Evolutionary conservation across 2,113 vertebrate species (phyloP).

Genomic region (Chaenocephalus aceratus): DNA sequence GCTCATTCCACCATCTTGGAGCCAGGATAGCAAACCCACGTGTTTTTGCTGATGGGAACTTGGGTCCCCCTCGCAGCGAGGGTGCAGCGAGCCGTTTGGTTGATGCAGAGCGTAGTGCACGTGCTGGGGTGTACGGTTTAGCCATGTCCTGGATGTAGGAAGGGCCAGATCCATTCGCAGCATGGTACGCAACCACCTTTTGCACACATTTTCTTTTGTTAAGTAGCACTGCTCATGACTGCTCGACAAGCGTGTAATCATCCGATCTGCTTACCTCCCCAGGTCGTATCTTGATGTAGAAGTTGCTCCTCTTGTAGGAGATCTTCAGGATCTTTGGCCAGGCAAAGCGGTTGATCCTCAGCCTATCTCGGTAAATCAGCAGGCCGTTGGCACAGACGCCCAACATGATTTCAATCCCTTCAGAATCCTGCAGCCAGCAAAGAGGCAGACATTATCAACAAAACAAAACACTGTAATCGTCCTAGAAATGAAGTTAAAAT

Average conservation of each 20-base stretch:
- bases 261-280: conserved; percentile 87
- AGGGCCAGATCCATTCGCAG: too few species aligned
- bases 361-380: conserved; percentile 95
- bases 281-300: conserved; percentile 98
- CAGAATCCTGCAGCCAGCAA: conserved; percentile 89
- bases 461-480: background rate
- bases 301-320: conserved; percentile 99
- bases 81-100: too few species aligned
- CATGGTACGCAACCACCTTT: background rate
- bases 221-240: background rate
- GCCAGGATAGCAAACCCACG: too few species aligned
- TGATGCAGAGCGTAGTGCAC: too few species aligned
- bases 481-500: background rate
- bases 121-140: too few species aligned
- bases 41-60: too few species aligned
- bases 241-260: background rate
- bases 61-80: too few species aligned
- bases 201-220: background rate
- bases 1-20: too few species aligned
- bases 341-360: conserved; percentile 98
- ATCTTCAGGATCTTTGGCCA: conserved; percentile 99
- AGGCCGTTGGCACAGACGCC: conserved; percentile 97
- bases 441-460: background rate
- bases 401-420: conserved; percentile 98
- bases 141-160: too few species aligned